Evolutionary conservation across 1,140 invertebrate genomes (phyloP), one percentile per base, ranked within the genome.

Genomic region (Papilio dardanus): DNA sequence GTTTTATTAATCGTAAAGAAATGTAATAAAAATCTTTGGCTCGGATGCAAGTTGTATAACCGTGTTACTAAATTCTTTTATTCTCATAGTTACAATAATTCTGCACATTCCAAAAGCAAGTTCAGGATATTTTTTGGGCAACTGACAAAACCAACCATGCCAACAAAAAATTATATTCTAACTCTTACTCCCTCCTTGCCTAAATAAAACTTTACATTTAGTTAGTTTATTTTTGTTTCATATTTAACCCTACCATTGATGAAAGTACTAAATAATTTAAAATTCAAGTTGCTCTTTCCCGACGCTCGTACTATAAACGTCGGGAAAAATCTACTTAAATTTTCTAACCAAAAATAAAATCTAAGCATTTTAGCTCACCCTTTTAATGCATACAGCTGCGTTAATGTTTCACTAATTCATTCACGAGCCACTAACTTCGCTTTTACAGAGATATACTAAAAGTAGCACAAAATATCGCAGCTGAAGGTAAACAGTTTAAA

Each of bases 1-100:
- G 24, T 30, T 62, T 62, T 62, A 62, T 62, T 62, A 28, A 28
- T 62, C 54, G 54, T 62, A 62, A 62, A 54, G n/a, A 62, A 62
- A 62, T 62, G 54, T 62, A 28, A 24, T 62, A 58, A 62, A 62
- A 28, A n/a, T 30, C 24, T 62, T 62, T 62, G 8, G 3, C 54
- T 62, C 16, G 21, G 3, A 24, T 62, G 54, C 54, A 28, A 62
- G 54, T 28, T 62, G 24, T 62, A 62, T 58, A 30, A 58, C 24
- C 54, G 6, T 62, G 54, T 62, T 28, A 62, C 54, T 5, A 62
- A 62, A 62, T 62, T 28, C 0, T 30, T 30, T 62, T 28, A 21
- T 16, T 28, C 8, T 28, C 16, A 62, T n/a, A n/a, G n/a, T 62
- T 62, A 3, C 21, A 62, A 62, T 28, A 62, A 30, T 28, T 3